A percentile compares a stretch with the other conserved stretches of the same genome.
Conservation (phyloP, 1,140 invertebrate species). For the Tetramorium alpestre region DNA sequence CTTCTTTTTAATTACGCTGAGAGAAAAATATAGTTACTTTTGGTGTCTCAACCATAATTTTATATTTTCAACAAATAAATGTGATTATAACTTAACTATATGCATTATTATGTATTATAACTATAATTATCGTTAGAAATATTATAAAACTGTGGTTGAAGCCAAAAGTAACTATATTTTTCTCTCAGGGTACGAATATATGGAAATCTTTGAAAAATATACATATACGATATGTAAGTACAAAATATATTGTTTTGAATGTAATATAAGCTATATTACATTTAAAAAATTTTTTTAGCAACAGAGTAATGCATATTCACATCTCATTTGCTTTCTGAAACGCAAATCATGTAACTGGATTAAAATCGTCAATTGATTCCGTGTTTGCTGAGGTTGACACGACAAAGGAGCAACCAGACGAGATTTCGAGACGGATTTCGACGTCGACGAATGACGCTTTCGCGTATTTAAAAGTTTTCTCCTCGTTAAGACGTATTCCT, state of each 20-base stretch:
- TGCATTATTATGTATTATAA: too few relatives aligned
- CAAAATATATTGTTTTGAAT: neutral
- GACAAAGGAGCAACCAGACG: constrained; percentile 36
- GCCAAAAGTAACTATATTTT: too few relatives aligned
- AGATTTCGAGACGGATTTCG: constrained; percentile 30
- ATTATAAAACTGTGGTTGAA: too few relatives aligned
- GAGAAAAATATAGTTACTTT: too few relatives aligned
- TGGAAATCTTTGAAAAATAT: neutral
- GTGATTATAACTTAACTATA: too few relatives aligned
- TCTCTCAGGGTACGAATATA: too few relatives aligned
- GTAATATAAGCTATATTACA: neutral
- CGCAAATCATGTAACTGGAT: neutral
- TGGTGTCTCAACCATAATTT: too few relatives aligned
- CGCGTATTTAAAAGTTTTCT: constrained; percentile 81
- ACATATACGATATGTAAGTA: too few relatives aligned
- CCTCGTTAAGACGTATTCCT: constrained; percentile 82
- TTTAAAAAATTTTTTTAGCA: neutral
- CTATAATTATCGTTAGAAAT: too few relatives aligned
- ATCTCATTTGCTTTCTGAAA: neutral
- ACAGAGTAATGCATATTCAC: neutral
- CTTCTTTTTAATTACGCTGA: too few relatives aligned
- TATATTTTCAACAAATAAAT: too few relatives aligned
- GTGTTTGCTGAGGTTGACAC: neutral
- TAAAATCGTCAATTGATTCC: constrained; percentile 29
- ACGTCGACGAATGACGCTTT: constrained; percentile 70